A percentile compares a stretch with the other conserved stretches of the same genome.
phyloP scores from a whole-genome alignment of 2,888 invertebrate genomes.

The Stomorhina lunata region DNA sequence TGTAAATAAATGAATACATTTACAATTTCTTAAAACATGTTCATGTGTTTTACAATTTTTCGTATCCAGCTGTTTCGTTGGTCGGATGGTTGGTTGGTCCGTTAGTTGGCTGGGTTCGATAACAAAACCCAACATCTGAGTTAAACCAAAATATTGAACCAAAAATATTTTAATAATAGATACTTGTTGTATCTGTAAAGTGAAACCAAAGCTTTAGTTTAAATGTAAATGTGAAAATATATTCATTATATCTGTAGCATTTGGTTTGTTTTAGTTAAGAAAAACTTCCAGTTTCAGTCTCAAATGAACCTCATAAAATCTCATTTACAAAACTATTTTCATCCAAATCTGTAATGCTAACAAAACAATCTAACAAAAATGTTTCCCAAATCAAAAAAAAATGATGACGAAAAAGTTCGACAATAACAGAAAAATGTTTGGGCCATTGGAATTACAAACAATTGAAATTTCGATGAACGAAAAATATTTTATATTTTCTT shows the following conservation, averaged over 20 bases:
- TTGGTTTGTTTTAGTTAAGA: background rate
- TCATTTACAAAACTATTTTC: background rate
- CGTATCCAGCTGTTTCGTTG: constrained; percentile 10
- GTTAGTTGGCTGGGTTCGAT: background rate
- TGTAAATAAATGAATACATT: background rate
- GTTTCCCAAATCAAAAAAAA: constrained; percentile 1
- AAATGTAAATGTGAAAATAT: background rate
- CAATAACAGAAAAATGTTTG: background rate
- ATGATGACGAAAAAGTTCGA: background rate
- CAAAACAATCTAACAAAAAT: background rate
- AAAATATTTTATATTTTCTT: background rate
- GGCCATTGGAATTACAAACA: background rate
- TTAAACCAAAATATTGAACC: background rate
- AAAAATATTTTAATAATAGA: constrained; percentile 2
- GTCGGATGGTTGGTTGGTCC: background rate
- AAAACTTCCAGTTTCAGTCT: background rate
- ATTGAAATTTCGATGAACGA: background rate
- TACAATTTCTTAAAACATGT: background rate
- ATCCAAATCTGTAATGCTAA: background rate
- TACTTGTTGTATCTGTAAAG: background rate
- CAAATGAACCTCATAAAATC: constrained; percentile 50
- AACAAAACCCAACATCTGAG: background rate
- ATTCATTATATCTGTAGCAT: background rate
- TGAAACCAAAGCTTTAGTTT: background rate
- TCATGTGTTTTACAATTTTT: background rate